These are phyloP conservation scores for Coturnix japonica DNA, from an alignment of 2,113 vertebrate genomes.

Conservation along the genomic window DNA sequence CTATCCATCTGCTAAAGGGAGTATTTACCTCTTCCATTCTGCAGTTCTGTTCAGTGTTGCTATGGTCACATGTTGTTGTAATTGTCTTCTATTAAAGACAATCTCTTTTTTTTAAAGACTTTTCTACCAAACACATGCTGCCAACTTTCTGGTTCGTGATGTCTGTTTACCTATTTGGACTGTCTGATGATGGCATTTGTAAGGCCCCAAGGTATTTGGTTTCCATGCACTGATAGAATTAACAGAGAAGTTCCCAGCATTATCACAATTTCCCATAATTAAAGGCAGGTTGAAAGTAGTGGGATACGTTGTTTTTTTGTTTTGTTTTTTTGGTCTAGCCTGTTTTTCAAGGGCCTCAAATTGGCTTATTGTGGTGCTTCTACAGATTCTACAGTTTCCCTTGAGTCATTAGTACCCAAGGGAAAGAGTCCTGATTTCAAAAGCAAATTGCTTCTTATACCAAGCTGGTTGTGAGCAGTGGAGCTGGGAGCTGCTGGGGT, in stretches of 20 bases:
- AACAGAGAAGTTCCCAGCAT: conserved; percentile 23
- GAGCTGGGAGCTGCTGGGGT: neutral
- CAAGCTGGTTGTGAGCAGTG: neutral
- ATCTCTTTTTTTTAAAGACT: conserved; percentile 20
- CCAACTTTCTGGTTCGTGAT: neutral
- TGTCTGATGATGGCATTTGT: conserved; percentile 1
- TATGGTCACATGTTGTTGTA: conserved; percentile 41
- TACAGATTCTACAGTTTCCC: neutral
- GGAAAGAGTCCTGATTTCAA: neutral
- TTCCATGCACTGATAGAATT: conserved; percentile 28
- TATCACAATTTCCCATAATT: neutral
- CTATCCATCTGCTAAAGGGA: conserved; percentile 39
- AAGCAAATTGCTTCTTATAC: neutral
- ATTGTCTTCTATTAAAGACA: conserved; percentile 18
- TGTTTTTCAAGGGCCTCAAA: neutral
- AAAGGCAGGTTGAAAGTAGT: neutral
- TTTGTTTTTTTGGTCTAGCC: neutral
- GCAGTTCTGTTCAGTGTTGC: neutral
- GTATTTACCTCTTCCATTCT: conserved; percentile 34
- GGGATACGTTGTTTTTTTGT: neutral
- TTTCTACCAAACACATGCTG: neutral
- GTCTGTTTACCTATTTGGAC: neutral
- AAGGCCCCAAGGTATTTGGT: neutral
- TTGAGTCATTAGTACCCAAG: neutral
- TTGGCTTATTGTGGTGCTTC: neutral